Evolutionary conservation across 2,888 invertebrate genomes (phyloP), one percentile per base, ranked within the genome.

Genomic region (Axea sp.): DNA sequence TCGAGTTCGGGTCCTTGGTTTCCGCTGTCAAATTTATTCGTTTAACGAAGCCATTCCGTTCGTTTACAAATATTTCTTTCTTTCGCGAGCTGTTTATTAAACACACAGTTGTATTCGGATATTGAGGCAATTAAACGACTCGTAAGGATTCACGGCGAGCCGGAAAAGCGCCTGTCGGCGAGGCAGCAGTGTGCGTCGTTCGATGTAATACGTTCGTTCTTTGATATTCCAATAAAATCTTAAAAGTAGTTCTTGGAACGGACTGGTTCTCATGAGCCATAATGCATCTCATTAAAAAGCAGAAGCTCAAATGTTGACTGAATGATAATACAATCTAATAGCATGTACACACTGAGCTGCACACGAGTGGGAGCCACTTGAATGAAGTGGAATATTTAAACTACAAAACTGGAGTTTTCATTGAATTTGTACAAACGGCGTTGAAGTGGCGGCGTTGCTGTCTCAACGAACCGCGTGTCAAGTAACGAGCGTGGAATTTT

Each of bases 331-430:
- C 31, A 55, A 67, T 68, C 68, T 51, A 43, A 43, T 47, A 41
- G 39, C 30, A 12, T 68, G 51, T 68, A 68, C 30, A 60, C 45
- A 59, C 8, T 11, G 5, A 30, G 33, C 9, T 30, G n/a, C n/a
- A n/a, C n/a, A n/a, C n/a, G 31, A 68, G 59, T 60, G 51, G 33
- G 19, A 49, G 51, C 51, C 51, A 68, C 69, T 69, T 60, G 60
- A 69, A 45, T 69, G 35, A 53, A 69, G 60, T 60, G 60, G 53
- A 69, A 69, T 69, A 53, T 49, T 51, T 53, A 45, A 69, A 57
- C 41, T 57, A 33, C 12, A n/a, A 17, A 49, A 11, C 15, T 24
- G 31, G 19, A 41, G 41, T 57, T 67, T 45, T 55, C 28, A 47
- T 43, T 33, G 15, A 51, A 43, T 51, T 49, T 47, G 47, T 60